Percentiles rank a stretch among this genome's conserved stretches.
Evolutionary conservation across 2,113 vertebrate species (phyloP).

Genomic region (Synodontis membranacea): DNA sequence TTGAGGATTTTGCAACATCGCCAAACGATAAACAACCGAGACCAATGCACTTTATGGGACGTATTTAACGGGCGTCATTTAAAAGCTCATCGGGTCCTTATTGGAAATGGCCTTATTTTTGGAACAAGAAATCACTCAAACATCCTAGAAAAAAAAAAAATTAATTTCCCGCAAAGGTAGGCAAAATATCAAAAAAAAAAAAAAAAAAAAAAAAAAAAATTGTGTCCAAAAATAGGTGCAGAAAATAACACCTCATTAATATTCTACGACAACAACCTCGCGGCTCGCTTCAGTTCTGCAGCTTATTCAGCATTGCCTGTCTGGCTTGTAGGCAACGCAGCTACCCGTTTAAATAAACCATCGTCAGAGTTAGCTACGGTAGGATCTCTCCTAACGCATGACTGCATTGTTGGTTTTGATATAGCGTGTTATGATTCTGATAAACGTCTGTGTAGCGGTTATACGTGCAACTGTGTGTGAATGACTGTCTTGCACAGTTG

Average conservation of each 20-base stretch:
- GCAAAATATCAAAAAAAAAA: background rate
- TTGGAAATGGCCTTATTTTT: background rate
- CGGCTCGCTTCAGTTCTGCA: background rate
- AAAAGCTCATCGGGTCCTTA: background rate
- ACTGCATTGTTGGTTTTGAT: background rate
- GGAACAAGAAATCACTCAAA: background rate
- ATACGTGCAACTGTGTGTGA: background rate
- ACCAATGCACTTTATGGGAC: background rate
- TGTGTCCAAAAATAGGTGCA: background rate
- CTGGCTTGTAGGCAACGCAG: background rate
- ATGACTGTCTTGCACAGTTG: background rate
- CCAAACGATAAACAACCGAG: background rate
- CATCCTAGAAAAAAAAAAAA: background rate
- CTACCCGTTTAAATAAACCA: background rate
- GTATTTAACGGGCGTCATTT: background rate
- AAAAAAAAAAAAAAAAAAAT: background rate
- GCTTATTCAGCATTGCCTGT: background rate
- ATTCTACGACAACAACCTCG: background rate
- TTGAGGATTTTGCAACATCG: background rate
- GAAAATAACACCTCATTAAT: too few species aligned
- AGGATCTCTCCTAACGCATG: background rate
- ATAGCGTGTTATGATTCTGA: too few species aligned
- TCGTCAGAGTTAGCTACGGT: background rate
- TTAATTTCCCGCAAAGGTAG: background rate
- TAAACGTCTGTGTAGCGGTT: background rate